Conservation (phyloP, 1,140 invertebrate genomes). For the Hylyphantes graminicola region DNA sequence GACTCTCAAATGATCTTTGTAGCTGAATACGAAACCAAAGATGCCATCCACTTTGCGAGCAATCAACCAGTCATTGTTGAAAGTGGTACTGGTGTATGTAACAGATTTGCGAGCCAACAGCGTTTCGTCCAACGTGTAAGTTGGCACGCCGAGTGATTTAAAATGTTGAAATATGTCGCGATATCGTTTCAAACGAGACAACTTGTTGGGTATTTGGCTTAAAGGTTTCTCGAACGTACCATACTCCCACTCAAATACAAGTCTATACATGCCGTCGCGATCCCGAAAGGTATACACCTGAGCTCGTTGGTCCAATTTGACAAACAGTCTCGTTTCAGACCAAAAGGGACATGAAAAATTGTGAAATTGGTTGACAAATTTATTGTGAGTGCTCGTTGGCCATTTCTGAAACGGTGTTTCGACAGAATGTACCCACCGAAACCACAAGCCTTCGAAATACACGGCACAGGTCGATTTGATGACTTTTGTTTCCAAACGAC, state of each 20-base stretch:
- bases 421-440: conserved; percentile 5
- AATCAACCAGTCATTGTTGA: not conserved
- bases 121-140: not conserved
- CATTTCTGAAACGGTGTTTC: not conserved
- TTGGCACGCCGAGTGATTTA: not conserved
- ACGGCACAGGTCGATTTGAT: not conserved
- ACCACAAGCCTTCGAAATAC: conserved; percentile 17
- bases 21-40: conserved; percentile 24
- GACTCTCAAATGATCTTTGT: not conserved
- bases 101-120: not conserved
- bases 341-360: conserved; percentile 4
- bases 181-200: not conserved
- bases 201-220: too few relatives aligned
- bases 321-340: not conserved
- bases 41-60: not conserved
- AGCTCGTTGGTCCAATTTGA: not conserved
- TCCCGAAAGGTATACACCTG: not conserved
- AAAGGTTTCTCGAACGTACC: not conserved
- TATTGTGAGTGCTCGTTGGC: not conserved
- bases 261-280: not conserved
- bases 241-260: conserved; percentile 30
- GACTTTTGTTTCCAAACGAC: not conserved
- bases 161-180: not conserved
- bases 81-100: not conserved
- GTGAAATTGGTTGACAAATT: not conserved